phyloP scores from a whole-genome alignment of 2,113 vertebrate genomes.

The Megaceryle torquata region DNA sequence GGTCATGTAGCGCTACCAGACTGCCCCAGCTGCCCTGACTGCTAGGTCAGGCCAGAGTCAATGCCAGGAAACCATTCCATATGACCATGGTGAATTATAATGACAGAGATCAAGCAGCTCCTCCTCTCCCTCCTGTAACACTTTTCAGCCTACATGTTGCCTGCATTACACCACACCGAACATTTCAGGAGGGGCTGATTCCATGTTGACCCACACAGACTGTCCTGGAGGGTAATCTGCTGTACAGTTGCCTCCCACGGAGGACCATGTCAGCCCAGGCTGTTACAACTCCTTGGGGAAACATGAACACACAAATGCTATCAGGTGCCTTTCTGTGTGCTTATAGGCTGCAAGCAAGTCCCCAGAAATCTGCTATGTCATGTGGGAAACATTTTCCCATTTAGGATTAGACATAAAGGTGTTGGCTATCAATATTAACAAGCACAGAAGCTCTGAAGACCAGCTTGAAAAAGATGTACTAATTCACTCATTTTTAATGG shows the following conservation, averaged over 20 bases:
- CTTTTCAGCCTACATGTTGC: neutral
- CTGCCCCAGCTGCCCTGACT: accelerated
- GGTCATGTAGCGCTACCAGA: neutral
- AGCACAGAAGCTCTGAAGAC: neutral
- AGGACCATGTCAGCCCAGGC: neutral
- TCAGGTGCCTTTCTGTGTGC: neutral
- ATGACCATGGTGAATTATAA: neutral
- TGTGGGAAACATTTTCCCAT: neutral
- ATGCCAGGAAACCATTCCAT: neutral
- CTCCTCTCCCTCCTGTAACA: neutral
- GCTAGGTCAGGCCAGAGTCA: neutral
- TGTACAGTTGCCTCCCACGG: neutral
- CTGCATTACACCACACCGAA: neutral
- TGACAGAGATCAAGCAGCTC: neutral
- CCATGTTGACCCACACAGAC: neutral
- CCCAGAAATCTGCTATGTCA: neutral
- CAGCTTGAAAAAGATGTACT: neutral
- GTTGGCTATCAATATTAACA: neutral
- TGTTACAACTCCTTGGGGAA: neutral
- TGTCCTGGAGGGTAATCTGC: neutral
- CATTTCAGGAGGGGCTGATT: neutral
- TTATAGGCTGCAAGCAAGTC: neutral
- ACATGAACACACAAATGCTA: neutral
- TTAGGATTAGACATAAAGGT: neutral
- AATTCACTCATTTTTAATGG: neutral